Evolutionary conservation across 2,797 vertebrate genomes (phyloP).

Genomic region (Dallia pectoralis): DNA sequence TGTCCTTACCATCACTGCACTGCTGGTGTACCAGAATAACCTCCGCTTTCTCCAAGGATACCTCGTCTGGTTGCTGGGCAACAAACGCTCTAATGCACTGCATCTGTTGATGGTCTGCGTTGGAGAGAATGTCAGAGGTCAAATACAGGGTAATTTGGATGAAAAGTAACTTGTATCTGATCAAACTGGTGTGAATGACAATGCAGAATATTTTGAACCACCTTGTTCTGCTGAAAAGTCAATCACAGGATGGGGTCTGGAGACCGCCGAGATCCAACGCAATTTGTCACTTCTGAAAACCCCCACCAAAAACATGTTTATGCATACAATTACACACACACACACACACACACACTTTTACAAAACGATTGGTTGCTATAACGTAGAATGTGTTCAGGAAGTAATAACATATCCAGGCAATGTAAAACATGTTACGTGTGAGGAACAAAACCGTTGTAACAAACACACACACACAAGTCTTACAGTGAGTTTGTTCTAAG

Average conservation of each 20-base stretch:
- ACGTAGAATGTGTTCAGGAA: too few relatives aligned
- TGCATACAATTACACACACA: not conserved
- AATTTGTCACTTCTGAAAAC: slow-evolving; percentile 90
- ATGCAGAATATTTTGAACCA: slow-evolving; percentile 53
- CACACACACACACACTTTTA: not conserved
- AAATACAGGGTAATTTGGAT: slow-evolving; percentile 14
- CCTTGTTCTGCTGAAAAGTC: slow-evolving; percentile 87
- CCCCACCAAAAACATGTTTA: slow-evolving; percentile 10
- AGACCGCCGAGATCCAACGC: slow-evolving; percentile 93
- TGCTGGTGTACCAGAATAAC: slow-evolving; percentile 86
- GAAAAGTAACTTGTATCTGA: not conserved
- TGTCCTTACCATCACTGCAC: slow-evolving; percentile 86
- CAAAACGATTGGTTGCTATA: too few relatives aligned
- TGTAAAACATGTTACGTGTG: too few relatives aligned
- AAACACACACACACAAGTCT: slow-evolving; percentile 51
- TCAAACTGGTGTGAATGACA: not conserved
- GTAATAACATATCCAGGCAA: too few relatives aligned
- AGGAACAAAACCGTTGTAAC: not conserved
- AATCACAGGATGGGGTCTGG: slow-evolving; percentile 76
- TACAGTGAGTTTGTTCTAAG: slow-evolving; percentile 90
- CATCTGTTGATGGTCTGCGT: slow-evolving; percentile 84
- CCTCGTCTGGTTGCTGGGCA: slow-evolving; percentile 89
- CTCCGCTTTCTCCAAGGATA: slow-evolving; percentile 93
- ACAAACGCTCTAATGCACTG: slow-evolving; percentile 88
- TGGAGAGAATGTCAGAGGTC: slow-evolving; percentile 18